These are phyloP conservation scores for Rallus crepitans DNA, from an alignment of 2,797 vertebrate species.

Conservation along the genomic window DNA sequence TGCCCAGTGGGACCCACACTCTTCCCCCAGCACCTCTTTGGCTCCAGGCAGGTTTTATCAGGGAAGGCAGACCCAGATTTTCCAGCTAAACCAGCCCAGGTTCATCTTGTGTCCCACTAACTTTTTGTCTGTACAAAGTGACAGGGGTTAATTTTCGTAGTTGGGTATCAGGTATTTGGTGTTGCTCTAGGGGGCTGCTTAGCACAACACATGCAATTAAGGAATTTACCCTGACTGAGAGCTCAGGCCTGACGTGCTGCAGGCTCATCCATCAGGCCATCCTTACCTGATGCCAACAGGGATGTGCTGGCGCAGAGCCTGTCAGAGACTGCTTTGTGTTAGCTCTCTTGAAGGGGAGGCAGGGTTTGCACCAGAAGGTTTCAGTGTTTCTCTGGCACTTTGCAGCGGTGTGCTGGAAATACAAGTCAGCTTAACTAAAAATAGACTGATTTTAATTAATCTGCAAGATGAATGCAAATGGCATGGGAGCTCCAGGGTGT, in stretches of 20 bases:
- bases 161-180: neutral
- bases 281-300: no score
- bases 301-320: neutral
- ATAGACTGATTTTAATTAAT: neutral
- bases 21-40: no score
- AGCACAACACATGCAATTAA: neutral
- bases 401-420: neutral
- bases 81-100: neutral
- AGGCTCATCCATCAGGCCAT: neutral
- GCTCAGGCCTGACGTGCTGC: neutral
- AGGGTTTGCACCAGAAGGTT: neutral
- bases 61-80: neutral
- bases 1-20: neutral
- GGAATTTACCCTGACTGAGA: neutral
- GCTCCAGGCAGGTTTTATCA: neutral
- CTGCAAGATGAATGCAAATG: neutral
- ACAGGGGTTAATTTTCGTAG: neutral
- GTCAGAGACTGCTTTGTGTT: fast-evolving
- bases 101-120: neutral
- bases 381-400: neutral
- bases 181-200: neutral
- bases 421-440: neutral
- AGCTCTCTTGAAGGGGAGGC: neutral
- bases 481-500: neutral
- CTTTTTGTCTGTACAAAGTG: neutral